A percentile compares a stretch with the other conserved stretches of the same genome.
phyloP scores from a whole-genome alignment of 37 sponge, comb jelly and placozoan genomes.

The Theonella swinhoei region DNA sequence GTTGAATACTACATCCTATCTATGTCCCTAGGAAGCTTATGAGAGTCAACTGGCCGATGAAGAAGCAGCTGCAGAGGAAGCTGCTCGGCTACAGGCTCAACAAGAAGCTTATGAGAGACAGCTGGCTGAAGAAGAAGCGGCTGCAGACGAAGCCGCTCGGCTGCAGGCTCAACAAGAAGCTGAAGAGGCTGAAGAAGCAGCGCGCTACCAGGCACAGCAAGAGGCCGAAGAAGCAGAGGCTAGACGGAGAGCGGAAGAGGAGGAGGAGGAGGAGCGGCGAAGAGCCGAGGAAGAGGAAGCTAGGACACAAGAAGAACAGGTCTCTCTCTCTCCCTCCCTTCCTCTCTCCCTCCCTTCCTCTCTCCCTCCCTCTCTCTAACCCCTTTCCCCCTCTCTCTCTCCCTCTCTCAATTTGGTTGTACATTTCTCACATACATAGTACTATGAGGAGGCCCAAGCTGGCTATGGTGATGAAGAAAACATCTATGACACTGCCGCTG shows the following conservation, averaged over 20 bases:
- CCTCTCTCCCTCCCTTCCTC: no score
- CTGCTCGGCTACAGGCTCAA: neutral
- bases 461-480: neutral
- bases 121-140: constrained; percentile 2
- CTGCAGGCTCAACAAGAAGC: neutral
- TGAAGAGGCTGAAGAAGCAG: neutral
- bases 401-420: no score
- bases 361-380: no score
- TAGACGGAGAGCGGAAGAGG: constrained; percentile 16
- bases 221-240: constrained; percentile 18
- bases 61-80: neutral
- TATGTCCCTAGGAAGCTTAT: neutral
- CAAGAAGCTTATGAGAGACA: constrained; percentile 4
- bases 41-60: constrained; percentile 3
- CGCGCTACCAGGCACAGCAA: constrained; percentile 4
- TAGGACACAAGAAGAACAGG: no score
- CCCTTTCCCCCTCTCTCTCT: no score
- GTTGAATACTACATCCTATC: neutral
- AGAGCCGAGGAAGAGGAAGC: constrained; percentile 1
- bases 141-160: neutral
- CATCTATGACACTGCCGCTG: constrained; percentile 17
- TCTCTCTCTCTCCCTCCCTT: no score
- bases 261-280: constrained; percentile 2
- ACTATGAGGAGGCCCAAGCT: neutral
- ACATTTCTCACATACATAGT: no score